These are phyloP conservation scores for Buceros bicornis DNA, from an alignment of 2,797 vertebrate species.

Conservation along the genomic window DNA sequence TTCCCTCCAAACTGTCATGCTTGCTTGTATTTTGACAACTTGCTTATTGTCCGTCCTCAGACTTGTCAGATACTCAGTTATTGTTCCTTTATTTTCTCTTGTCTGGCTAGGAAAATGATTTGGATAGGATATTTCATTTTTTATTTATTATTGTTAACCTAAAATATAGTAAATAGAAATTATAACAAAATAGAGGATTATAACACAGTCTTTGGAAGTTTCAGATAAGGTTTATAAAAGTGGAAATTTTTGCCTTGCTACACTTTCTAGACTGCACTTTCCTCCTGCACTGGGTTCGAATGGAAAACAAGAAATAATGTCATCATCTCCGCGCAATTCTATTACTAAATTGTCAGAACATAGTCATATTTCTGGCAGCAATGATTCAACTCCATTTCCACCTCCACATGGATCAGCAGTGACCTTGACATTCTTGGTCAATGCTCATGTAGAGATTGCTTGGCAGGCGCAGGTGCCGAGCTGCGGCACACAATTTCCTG, in stretches of 20 bases:
- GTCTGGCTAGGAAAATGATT: background rate
- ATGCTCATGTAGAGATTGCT: background rate
- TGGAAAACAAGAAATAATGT: conserved; percentile 9
- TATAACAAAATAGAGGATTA: background rate
- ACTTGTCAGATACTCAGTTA: background rate
- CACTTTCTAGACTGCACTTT: background rate
- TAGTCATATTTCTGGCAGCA: conserved; percentile 18
- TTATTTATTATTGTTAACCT: background rate
- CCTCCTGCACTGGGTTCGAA: background rate
- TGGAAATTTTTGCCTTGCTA: background rate
- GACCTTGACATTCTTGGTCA: conserved; percentile 2
- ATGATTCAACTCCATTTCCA: conserved; percentile 66
- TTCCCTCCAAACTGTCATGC: fast-evolving
- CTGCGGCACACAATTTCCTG: conserved; percentile 52
- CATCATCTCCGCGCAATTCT: background rate
- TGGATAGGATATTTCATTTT: background rate
- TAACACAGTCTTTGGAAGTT: background rate
- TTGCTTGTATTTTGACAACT: background rate
- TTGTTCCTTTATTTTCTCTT: background rate
- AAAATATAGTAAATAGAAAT: background rate
- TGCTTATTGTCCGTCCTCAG: background rate
- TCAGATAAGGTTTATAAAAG: background rate
- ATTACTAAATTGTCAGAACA: conserved; percentile 57
- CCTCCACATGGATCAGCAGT: conserved; percentile 34
- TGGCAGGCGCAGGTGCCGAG: conserved; percentile 9